phyloP scores from a whole-genome alignment of 2,888 invertebrate species.

The Alloscopus bannaensis region DNA sequence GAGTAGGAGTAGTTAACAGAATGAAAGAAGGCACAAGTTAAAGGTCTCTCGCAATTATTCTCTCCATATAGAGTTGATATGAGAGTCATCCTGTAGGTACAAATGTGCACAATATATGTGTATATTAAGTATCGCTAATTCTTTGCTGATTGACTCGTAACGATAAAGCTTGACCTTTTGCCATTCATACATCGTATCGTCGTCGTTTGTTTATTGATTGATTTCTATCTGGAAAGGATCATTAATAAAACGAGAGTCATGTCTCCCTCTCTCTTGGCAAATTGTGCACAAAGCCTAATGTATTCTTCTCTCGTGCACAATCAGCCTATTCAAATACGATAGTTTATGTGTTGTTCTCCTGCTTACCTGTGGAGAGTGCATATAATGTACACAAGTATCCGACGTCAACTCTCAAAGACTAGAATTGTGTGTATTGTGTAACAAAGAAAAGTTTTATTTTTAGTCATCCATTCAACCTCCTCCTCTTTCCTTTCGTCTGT shows the following conservation, averaged over 20 bases:
- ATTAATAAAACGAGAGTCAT: conserved; percentile 21
- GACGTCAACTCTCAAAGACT: not conserved
- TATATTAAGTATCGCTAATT: conserved; percentile 15
- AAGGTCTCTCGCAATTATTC: not conserved
- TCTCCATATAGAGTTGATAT: too few relatives aligned
- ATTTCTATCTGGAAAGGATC: conserved; percentile 25
- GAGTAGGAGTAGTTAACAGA: conserved; percentile 3
- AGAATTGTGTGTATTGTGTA: not conserved
- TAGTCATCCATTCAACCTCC: conserved; percentile 16
- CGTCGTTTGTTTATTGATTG: conserved; percentile 4
- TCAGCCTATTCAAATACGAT: conserved; percentile 7
- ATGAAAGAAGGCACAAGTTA: too few relatives aligned
- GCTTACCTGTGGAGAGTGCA: not conserved
- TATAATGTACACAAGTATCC: conserved; percentile 1
- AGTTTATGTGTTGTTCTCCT: too few relatives aligned
- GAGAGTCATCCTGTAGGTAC: too few relatives aligned
- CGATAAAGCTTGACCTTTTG: conserved; percentile 19
- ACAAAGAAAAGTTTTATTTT: conserved; percentile 17
- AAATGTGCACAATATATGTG: too few relatives aligned
- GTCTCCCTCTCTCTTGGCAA: not conserved
- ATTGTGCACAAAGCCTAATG: not conserved
- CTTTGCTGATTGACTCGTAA: conserved; percentile 27
- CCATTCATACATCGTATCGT: too few relatives aligned
- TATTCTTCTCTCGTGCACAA: not conserved
- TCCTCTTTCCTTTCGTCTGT: conserved; percentile 1